These are phyloP conservation scores for Pachyramphus minor DNA, from an alignment of 2,113 vertebrate species.

Conservation along the genomic window DNA sequence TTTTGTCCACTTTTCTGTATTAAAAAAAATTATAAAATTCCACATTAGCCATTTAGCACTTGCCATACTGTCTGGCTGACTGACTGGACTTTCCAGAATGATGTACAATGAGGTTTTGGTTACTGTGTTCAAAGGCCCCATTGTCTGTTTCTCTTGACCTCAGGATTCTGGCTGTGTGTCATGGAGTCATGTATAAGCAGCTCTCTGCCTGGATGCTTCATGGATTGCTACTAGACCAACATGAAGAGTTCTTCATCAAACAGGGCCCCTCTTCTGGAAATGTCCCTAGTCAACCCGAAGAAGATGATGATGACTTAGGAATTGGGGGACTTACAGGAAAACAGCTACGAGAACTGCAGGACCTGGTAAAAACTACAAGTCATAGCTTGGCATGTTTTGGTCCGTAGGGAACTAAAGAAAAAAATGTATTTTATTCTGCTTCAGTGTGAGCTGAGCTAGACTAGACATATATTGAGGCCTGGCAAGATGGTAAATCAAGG, in stretches of 20 bases:
- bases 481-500: not conserved
- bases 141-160: not conserved
- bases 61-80: not conserved
- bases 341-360: constrained; percentile 92
- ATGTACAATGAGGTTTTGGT: not conserved
- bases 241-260: constrained; percentile 96
- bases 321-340: constrained; percentile 96
- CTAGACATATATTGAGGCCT: not conserved
- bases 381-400: not conserved
- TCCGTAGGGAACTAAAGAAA: not conserved
- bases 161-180: constrained; percentile 94
- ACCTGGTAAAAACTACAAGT: constrained; percentile 80
- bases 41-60: not conserved
- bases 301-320: constrained; percentile 94
- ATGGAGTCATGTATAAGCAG: constrained; percentile 98
- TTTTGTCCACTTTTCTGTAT: not conserved
- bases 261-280: constrained; percentile 91
- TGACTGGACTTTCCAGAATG: not conserved
- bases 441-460: not conserved
- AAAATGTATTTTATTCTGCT: not conserved
- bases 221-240: constrained; percentile 90
- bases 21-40: not conserved
- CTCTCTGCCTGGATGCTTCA: constrained; percentile 99
- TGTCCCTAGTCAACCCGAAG: constrained; percentile 81
- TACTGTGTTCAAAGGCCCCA: not conserved